These are phyloP conservation scores for Eospalax fontanierii DNA, from an alignment of 2,797 vertebrate species.

Conservation along the genomic window DNA sequence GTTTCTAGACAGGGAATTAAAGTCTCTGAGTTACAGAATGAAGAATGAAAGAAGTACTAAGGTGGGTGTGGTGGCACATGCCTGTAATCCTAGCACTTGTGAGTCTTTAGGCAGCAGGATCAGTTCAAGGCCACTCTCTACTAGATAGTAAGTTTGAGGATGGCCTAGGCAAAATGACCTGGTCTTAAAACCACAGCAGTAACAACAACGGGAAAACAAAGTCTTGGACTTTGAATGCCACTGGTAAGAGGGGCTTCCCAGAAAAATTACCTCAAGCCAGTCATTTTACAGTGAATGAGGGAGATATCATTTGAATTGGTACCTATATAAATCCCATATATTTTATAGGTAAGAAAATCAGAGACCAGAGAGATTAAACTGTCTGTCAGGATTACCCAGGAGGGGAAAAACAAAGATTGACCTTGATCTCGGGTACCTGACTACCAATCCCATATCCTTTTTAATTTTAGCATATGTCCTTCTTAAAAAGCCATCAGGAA, in stretches of 20 bases:
- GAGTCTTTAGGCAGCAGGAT: background rate
- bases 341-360: constrained; percentile 39
- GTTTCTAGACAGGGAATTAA: background rate
- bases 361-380: constrained; percentile 33
- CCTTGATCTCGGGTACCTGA: constrained; percentile 38
- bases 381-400: background rate
- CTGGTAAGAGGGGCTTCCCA: constrained; percentile 1
- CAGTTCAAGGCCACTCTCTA: background rate
- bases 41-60: background rate
- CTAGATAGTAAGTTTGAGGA: background rate
- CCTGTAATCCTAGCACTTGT: background rate
- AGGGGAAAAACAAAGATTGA: constrained; percentile 11
- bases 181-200: background rate
- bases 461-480: constrained; percentile 25
- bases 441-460: background rate
- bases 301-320: constrained; percentile 2
- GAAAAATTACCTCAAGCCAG: background rate
- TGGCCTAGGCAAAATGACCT: background rate
- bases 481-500: constrained; percentile 28
- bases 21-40: background rate
- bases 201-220: background rate
- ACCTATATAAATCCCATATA: background rate
- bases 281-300: background rate
- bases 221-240: background rate
- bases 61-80: background rate